A percentile compares a stretch with the other conserved stretches of the same genome.
Evolutionary conservation across 2,113 vertebrate genomes (phyloP).

Genomic region (Sardina pilchardus): DNA sequence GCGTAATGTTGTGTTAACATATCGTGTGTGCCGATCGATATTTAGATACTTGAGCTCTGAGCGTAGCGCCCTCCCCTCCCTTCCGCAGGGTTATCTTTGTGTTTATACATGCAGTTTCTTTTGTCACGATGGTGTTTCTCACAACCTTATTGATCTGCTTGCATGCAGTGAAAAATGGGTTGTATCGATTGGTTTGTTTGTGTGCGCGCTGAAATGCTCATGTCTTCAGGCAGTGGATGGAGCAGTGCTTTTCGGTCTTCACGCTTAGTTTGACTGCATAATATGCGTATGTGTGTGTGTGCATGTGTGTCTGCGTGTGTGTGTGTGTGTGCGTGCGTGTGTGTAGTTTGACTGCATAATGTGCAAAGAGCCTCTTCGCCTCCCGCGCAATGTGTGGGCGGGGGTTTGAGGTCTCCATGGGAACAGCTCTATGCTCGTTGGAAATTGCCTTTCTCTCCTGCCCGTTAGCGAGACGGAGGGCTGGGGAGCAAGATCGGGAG

Average conservation of each 20-base stretch:
- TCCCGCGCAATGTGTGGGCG: not conserved
- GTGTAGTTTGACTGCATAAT: not conserved
- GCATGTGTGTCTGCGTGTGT: too few species aligned
- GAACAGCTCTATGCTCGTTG: not conserved
- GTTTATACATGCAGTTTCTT: not conserved
- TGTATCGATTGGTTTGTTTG: not conserved
- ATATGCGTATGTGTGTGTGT: too few species aligned
- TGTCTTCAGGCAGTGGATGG: not conserved
- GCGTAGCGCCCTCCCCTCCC: not conserved
- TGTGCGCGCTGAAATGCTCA: not conserved
- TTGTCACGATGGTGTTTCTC: not conserved
- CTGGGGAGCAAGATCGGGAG: not conserved
- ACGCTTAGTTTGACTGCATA: not conserved
- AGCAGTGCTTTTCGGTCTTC: not conserved
- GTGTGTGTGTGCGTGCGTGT: too few species aligned
- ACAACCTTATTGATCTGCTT: not conserved
- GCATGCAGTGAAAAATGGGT: not conserved
- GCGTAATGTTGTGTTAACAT: not conserved
- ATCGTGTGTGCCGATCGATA: not conserved
- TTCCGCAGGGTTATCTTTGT: not conserved
- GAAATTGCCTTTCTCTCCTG: not conserved
- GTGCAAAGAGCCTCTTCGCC: not conserved
- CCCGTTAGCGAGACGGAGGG: not conserved
- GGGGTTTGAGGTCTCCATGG: not conserved
- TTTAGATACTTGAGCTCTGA: not conserved